Conservation (phyloP, 64 coral and sea anemone species). For the Pocillopora damicornis region DNA sequence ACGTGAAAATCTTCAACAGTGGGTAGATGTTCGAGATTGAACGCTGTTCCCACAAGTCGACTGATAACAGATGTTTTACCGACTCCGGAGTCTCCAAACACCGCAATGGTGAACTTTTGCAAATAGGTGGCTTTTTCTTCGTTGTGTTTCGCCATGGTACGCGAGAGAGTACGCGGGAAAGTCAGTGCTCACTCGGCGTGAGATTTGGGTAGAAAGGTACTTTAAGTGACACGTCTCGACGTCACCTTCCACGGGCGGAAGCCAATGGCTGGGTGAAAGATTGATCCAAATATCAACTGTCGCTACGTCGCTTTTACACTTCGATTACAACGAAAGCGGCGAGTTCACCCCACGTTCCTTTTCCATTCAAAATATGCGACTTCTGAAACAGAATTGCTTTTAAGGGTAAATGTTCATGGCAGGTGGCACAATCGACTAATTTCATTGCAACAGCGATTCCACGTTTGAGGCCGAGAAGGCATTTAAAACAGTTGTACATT, state of each 20-base stretch:
- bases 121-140: conserved; percentile 32
- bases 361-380: background rate
- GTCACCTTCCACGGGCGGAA: no score
- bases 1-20: conserved; percentile 83
- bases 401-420: background rate
- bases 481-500: conserved; percentile 2
- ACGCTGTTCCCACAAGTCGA: conserved; percentile 46
- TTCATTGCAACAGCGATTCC: background rate
- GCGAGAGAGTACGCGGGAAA: no score
- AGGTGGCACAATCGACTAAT: no score
- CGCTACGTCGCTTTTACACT: no score
- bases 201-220: no score
- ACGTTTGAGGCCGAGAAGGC: background rate
- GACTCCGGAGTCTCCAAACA: conserved; percentile 73
- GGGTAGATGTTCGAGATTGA: conserved; percentile 49
- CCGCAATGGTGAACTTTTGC: conserved; percentile 70
- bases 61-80: conserved; percentile 81
- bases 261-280: no score
- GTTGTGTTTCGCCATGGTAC: conserved; percentile 13
- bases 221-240: no score
- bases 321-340: background rate
- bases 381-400: background rate
- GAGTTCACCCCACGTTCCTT: background rate
- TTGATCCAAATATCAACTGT: no score
- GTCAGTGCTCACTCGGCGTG: no score